Percentiles rank a stretch among this genome's conserved stretches.
Conservation (phyloP, 2,797 vertebrate genomes). For the Coilia nasus region DNA sequence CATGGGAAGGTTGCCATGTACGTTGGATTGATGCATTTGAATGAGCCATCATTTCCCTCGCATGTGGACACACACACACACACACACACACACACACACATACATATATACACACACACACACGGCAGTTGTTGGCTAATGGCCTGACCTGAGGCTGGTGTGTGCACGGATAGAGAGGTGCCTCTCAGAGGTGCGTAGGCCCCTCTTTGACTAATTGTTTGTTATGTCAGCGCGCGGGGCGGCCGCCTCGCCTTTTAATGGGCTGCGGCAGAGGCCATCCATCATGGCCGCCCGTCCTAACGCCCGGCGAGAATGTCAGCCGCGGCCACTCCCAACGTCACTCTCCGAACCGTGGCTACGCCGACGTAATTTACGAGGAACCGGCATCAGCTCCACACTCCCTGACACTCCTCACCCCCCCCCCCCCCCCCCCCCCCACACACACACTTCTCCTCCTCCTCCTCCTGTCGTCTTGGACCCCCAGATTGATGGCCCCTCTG, state of each 20-base stretch:
- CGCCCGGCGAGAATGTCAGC: constrained; percentile 63
- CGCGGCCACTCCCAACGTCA: constrained; percentile 70
- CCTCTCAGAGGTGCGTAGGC: constrained; percentile 58
- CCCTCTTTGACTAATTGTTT: constrained; percentile 80
- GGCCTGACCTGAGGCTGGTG: constrained; percentile 36
- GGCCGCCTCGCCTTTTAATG: constrained; percentile 76
- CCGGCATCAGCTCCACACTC: not conserved
- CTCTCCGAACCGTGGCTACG: constrained; percentile 61
- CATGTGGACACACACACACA: not conserved
- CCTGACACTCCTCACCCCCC: constrained; percentile 57
- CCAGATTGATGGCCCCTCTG: constrained; percentile 76
- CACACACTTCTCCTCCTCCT: constrained; percentile 43
- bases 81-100: not conserved
- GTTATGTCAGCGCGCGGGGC: constrained; percentile 75
- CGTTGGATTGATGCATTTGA: constrained; percentile 11
- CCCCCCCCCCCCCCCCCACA: constrained; percentile 59
- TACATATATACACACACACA: constrained; percentile 14
- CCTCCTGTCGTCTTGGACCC: constrained; percentile 44
- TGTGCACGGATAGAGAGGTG: constrained; percentile 42
- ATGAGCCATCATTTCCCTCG: not conserved
- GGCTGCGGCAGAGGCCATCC: constrained; percentile 78
- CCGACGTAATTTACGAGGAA: constrained; percentile 76
- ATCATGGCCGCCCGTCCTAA: constrained; percentile 71
- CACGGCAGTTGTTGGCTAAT: not conserved
- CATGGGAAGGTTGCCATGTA: not conserved